A percentile compares a stretch with the other conserved stretches of the same genome.
Evolutionary conservation across 2,113 vertebrate species (phyloP).

Genomic region (Collichthys lucidus): DNA sequence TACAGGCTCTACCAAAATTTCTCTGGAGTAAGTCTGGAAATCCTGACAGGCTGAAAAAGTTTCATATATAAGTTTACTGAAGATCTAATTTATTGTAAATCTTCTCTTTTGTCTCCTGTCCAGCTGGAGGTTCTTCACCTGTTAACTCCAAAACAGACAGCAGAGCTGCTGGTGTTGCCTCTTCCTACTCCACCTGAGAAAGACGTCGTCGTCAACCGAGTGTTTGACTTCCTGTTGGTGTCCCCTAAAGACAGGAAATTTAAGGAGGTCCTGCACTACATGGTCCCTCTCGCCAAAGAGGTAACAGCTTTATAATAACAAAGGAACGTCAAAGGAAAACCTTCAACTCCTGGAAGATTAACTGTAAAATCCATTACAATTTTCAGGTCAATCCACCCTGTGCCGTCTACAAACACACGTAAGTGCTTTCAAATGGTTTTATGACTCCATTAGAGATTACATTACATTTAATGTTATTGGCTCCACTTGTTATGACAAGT

Average conservation of each 20-base stretch:
- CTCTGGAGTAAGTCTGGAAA: conserved; percentile 64
- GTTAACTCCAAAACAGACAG: conserved; percentile 67
- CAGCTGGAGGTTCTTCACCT: conserved; percentile 69
- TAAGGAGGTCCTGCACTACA: conserved; percentile 38
- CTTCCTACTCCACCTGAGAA: conserved; percentile 60
- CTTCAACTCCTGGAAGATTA: not conserved
- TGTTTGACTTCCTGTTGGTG: conserved; percentile 74
- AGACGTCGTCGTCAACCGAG: conserved; percentile 60
- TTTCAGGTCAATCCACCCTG: conserved; percentile 60
- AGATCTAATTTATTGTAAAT: not conserved
- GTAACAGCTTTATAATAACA: conserved; percentile 45
- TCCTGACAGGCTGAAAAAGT: not conserved
- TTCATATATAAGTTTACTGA: not conserved
- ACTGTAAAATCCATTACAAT: not conserved
- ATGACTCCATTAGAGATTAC: no score
- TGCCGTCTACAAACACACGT: conserved; percentile 66
- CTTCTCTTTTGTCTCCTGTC: not conserved
- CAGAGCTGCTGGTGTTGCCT: conserved; percentile 73
- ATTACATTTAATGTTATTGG: no score
- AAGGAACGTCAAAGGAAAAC: no score
- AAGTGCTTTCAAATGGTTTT: conserved; percentile 48
- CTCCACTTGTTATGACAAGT: no score
- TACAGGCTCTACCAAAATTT: conserved; percentile 68
- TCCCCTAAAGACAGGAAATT: conserved; percentile 45
- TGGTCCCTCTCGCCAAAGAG: conserved; percentile 40